Evolutionary conservation across 2,888 invertebrate genomes (phyloP), one percentile per base, ranked within the genome.

Genomic region (Pristionchus fissidentatus): DNA sequence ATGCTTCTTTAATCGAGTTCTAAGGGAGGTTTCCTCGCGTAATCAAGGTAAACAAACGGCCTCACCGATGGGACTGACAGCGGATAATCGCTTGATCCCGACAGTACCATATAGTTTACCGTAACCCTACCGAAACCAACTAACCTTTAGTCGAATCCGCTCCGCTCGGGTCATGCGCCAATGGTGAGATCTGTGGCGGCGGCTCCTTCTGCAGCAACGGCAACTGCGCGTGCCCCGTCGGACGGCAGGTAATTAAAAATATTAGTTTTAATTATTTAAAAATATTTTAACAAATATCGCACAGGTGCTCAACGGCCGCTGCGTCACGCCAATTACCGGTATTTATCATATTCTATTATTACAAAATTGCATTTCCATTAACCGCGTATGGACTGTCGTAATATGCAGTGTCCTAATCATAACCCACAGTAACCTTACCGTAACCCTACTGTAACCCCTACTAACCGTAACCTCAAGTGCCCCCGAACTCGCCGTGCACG

Each of bases 261-360:
- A 32, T 49, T 49, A 52, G 29, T 10, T 19, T n/a, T 13, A 35
- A 38, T 22, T 66, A 38, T 2, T 38, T 35, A 62, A n/a, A 62
- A 57, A n/a, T 3, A 13, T 57, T n/a, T 57, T 26, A 46, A 75
- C 7, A 70, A 15, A 70, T 35, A 35, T 26, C 13, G 8, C 1
- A n/a, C 10, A 81, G 80, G 85, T 88, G 10, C 81, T 91, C 85
- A 92, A 92, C 84, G 89, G 89, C 26, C 87, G 88, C 79, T 92
- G 92, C 84, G 86, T 91, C 57, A 90, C 91, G 10, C 90, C 91
- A n/a, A 87, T 88, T 78, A 89, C 89, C 73, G 92, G 92, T 92
- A 84, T 26, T 22, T 46, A 22, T 35, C 4, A 8, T 19, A 15
- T n/a, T 13, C 35, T 8, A 7, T 22, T 32, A 32, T 26, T 5